Base-by-base conservation (phyloP, 1,140 invertebrate genomes). In the Papilio helenus region DNA sequence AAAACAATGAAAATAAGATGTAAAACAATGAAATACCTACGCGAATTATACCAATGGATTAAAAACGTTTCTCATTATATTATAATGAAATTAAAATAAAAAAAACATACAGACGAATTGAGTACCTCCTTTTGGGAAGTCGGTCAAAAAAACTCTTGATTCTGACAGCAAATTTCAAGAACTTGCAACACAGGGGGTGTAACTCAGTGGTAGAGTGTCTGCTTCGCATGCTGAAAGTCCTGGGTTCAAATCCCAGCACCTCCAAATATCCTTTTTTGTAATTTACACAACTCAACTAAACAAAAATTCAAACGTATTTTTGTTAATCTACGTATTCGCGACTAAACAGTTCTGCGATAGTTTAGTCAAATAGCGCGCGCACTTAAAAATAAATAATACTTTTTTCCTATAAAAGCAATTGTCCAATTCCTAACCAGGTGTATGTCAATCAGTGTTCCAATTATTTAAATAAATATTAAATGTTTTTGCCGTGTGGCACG, bases 141-240 rank as follows among this genome's bases (percentile, higher is more conserved):
- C n/a, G n/a, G n/a, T n/a, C n/a, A 18, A 49, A 49, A 49, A 49
- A 49, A 16, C 16, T 18, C 18, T 49, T 49, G 51, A 7, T 51
- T 51, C 1, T 55, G 51, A 55, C 51, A 55, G 4, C 20, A 1
- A n/a, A 20, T 55, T 55, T 55, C 7, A 55, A 55, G 1, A 20
- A 8, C 18, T 8, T 20, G 51, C 16, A 55, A 55, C 51, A 55
- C 65, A 44, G 96, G 96, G 44, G 44, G 72, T 74, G 72, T 74
- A 74, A 74, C 72, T 74, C 72, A 74, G 72, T 46, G 72, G 72
- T 96, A 96, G 96, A 96, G 96, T 96, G 96, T 96, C 95, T 96
- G 96, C 96, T 96, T 96, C 96, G 96, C 96, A 96, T 96, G 96
- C 96, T 95, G 95, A 96, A 96, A 96, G 96, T 96, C 96, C 95